Base-by-base conservation (phyloP, 2,113 vertebrate species). In the Malurus elegans region DNA sequence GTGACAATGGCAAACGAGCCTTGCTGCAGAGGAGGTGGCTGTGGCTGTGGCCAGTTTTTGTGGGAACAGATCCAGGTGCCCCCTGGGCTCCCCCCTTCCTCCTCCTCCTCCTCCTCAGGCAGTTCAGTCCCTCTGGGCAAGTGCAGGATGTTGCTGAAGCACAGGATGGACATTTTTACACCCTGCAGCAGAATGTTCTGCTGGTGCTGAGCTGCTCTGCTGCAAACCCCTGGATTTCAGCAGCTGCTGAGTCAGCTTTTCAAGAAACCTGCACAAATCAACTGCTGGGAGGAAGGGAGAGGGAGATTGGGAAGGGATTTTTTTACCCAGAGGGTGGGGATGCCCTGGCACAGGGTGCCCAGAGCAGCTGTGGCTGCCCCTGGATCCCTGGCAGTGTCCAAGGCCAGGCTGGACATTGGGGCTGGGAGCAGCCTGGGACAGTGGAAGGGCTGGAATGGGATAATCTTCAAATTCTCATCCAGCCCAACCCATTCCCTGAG, bases 321-420 rank as follows among this genome's bases (percentile, higher is more conserved):
- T 0, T 32, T 42, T 2, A 0, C 42, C 36, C 2, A 0, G 34
- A 57, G 58, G 31, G 12, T 42, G 50, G 2, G 3, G 0, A 72
- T 42, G 31, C 6, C 56, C 66, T 79, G 85, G 66, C 66, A 48
- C 48, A 87, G 74, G 74, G 20, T 79, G 74, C 40, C 29, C 74
- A 71, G 85, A 71, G 74, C 6, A 88, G 48, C 74, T 87, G 74
- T 2, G 74, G 74, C 65, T 79, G 74, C 25, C 50, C 57, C 85
- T 65, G 81, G 42, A 71, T 64, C 57, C 74, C 57, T 72, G 85
- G 66, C 9, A 88, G 74, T 79, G 85, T 2, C 57, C 66, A 34
- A 71, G 74, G 57, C 42, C 85, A 64, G 57, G 66, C 0, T 79
- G 73, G 72, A 45, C 32, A 31, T 38, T 36, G 38, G 71, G 44